phyloP scores from a whole-genome alignment of 2,888 invertebrate species.

The Steromphala cineraria region DNA sequence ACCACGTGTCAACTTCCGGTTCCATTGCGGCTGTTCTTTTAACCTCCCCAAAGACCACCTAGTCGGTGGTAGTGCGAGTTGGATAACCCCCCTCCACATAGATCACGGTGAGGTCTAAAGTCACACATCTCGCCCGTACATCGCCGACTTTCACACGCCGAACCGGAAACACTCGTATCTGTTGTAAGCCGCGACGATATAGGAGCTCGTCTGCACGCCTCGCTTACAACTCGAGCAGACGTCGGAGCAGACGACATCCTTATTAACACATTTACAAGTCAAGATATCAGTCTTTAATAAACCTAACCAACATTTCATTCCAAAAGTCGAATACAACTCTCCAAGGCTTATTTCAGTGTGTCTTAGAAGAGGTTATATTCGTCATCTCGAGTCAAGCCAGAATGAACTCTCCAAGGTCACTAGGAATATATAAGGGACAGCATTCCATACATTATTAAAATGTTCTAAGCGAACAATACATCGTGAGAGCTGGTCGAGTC shows the following conservation, averaged over 20 bases:
- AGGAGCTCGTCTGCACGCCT: background rate
- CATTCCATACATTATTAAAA: background rate
- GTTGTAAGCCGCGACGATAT: background rate
- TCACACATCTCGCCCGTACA: background rate
- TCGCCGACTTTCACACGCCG: constrained; percentile 1
- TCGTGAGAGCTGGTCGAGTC: background rate
- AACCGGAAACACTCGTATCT: background rate
- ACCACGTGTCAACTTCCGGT: too few species aligned
- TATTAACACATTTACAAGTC: background rate
- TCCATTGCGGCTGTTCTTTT: background rate
- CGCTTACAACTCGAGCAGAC: background rate
- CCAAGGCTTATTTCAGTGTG: too few species aligned
- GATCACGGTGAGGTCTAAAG: background rate
- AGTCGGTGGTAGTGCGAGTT: background rate
- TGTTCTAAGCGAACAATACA: background rate
- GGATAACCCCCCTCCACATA: background rate
- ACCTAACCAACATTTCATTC: background rate
- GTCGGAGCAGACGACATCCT: background rate
- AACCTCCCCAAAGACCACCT: background rate
- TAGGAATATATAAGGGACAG: background rate
- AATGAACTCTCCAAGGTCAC: background rate
- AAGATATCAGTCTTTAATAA: background rate
- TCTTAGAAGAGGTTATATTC: background rate
- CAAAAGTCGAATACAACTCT: too few species aligned
- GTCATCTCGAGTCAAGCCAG: background rate